Evolutionary conservation across 2,888 invertebrate species (phyloP).

Genomic region (Clistopyga incitator): DNA sequence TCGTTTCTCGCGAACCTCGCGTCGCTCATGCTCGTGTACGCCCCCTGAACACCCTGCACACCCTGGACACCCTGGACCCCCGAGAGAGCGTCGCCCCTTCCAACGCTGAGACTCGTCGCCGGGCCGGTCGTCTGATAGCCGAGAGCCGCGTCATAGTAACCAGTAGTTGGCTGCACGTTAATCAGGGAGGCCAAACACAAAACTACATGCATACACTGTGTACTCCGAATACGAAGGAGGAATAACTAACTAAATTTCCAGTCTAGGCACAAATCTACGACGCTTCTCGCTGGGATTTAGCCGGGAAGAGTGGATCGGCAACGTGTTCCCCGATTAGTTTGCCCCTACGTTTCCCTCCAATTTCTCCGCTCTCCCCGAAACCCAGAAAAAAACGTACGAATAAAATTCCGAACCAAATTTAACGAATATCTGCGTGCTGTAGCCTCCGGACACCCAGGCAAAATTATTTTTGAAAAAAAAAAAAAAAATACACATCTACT

Average conservation of each 20-base stretch:
- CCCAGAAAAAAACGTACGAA: conserved; percentile 24
- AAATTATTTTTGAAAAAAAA: not conserved
- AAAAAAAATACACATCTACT: conserved; percentile 12
- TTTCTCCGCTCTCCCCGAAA: conserved; percentile 31
- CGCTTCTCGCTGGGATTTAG: conserved; percentile 11
- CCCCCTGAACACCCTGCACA: conserved; percentile 83
- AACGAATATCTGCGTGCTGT: conserved; percentile 49
- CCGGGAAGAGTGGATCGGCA: conserved; percentile 22
- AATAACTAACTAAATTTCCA: conserved; percentile 66
- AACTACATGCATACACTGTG: conserved; percentile 84
- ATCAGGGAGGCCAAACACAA: conserved; percentile 84
- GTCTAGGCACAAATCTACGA: conserved; percentile 38
- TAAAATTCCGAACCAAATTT: conserved; percentile 6
- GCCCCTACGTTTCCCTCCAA: not conserved
- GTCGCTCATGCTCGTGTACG: conserved; percentile 89
- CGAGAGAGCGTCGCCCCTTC: conserved; percentile 88
- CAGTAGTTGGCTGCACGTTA: conserved; percentile 85
- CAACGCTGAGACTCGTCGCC: conserved; percentile 89
- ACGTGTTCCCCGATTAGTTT: not conserved
- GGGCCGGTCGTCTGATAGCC: conserved; percentile 88
- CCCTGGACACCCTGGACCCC: conserved; percentile 85
- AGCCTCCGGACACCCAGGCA: conserved; percentile 59
- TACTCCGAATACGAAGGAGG: conserved; percentile 81
- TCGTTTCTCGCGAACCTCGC: conserved; percentile 90
- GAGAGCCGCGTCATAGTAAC: conserved; percentile 89